These are phyloP conservation scores for Sebastolobus altivelis DNA, from an alignment of 2,797 vertebrate genomes.

Conservation along the genomic window DNA sequence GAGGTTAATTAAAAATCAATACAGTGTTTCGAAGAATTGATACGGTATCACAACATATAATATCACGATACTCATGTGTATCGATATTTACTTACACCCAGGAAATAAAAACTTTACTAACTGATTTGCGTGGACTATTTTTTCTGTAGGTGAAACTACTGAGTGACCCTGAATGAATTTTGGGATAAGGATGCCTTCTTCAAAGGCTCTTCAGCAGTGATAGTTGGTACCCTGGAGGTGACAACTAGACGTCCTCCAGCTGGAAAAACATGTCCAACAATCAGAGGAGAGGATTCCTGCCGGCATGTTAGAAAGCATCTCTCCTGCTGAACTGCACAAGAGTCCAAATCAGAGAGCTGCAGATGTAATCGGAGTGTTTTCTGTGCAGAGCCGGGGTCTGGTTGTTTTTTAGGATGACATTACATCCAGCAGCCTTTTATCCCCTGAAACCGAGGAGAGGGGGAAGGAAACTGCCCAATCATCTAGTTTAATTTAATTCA, in stretches of 20 bases:
- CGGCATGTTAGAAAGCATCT: neutral
- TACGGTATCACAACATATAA: no score
- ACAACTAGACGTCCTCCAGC: neutral
- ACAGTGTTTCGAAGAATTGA: no score
- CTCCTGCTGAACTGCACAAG: neutral
- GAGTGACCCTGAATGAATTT: neutral
- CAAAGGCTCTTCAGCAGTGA: neutral
- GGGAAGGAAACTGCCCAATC: neutral
- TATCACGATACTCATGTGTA: no score
- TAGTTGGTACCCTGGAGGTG: neutral
- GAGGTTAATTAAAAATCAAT: no score
- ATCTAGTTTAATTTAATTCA: constrained; percentile 1
- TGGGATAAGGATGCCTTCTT: neutral
- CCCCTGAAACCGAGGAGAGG: neutral
- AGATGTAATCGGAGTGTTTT: constrained; percentile 11
- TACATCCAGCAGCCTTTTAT: constrained; percentile 7
- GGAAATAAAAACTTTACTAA: neutral
- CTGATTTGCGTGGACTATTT: neutral
- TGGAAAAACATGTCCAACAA: constrained; percentile 12
- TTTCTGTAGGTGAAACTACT: neutral
- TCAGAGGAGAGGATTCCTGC: constrained; percentile 17
- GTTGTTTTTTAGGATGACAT: neutral
- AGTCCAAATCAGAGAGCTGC: constrained; percentile 22
- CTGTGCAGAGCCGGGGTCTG: constrained; percentile 1
- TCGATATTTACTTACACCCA: no score